Percentiles rank a stretch among this genome's conserved stretches.
Conservation (phyloP, 2,797 vertebrate genomes). For the Coccyzus lansbergi region DNA sequence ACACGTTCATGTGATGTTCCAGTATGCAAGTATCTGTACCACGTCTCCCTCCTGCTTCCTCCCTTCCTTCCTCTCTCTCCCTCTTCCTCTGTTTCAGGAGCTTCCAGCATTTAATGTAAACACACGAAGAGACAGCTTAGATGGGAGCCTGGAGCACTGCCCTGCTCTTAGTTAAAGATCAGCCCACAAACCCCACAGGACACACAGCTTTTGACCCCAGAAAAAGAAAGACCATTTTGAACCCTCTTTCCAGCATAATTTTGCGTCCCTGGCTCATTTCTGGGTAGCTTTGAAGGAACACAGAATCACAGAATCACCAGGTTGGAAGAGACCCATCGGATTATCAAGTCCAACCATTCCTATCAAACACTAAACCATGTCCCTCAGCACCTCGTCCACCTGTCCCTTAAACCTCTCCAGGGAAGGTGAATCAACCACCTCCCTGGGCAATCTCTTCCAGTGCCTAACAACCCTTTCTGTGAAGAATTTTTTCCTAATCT, state of each 20-base stretch:
- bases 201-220: no score
- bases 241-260: not conserved
- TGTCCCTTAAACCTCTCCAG: no score
- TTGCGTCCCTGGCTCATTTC: not conserved
- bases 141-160: not conserved
- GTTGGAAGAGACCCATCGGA: no score
- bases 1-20: constrained; percentile 13
- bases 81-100: not conserved
- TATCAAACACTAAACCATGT: no score
- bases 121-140: not conserved
- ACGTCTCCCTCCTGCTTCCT: not conserved
- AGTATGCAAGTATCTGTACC: not conserved
- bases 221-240: not conserved
- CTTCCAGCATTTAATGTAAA: not conserved
- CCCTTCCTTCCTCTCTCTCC: not conserved
- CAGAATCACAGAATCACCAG: no score
- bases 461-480: no score
- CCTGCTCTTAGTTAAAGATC: not conserved
- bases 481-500: no score
- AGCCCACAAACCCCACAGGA: not conserved
- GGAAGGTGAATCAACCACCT: no score
- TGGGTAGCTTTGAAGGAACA: not conserved
- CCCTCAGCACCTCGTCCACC: no score
- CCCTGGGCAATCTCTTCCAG: no score
- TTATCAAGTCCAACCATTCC: no score